Base-by-base conservation (phyloP, 2,113 vertebrate genomes). In the Garra rufa region DNA sequence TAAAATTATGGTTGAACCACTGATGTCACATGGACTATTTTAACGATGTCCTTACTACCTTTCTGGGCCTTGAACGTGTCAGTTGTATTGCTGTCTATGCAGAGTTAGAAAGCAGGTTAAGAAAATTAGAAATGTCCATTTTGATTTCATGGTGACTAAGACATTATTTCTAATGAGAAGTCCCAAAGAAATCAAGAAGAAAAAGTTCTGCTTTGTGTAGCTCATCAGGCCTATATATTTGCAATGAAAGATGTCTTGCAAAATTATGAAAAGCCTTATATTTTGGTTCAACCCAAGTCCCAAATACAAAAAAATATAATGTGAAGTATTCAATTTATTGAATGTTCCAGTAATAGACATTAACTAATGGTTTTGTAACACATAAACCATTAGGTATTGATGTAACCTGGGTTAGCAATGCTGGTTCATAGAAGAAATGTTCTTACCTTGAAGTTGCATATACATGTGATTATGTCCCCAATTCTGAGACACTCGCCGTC, bases 371-470 rank as follows among this genome's bases (percentile, higher is more conserved):
- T 26, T 26, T 13, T 63, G 10, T 26, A 3, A 70, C n/a, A 41
- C n/a, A 71, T 4, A 67, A 70, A 26, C 6, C 6, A n/a, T 44
- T 44, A 38, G 43, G 9, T 19, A 28, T 10, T 55, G 17, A 9
- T 34, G 10, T 30, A 52, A 30, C 26, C 17, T 52, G n/a, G 17
- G 21, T 38, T 69, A 69, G 65, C 9, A 7, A 46, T 26, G 59
- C 73, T 70, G 61, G 34, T 34, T 57, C 7, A 17, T 13, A 76
- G 30, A 2, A 28, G 21, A 80, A 19, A 21, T 34, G 26, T 15
- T 2, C 85, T 97, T 96, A 99, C 98, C 98, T 99, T 99, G 92
- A 99, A 98, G 93, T 99, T 97, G 90, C 98, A 99, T 93, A 99
- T 98, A 94, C 98, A 99, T 81, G 97, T 99, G 93, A 99, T 97